Evolutionary conservation across 2,797 vertebrate species (phyloP).

Genomic region (Paratrypauchen microcephalus): DNA sequence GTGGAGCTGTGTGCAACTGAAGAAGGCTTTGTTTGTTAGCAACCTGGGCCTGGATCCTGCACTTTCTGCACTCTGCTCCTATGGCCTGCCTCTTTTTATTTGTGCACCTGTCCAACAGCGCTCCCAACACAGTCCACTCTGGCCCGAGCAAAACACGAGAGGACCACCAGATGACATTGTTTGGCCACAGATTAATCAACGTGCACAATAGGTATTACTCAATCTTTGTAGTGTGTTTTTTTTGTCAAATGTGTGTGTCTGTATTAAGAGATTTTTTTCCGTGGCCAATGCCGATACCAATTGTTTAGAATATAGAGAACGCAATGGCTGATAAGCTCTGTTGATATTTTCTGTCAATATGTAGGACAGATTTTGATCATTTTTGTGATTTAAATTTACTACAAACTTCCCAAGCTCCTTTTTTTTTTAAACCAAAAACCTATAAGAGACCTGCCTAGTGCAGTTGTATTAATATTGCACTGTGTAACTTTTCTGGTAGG

Average conservation of each 20-base stretch:
- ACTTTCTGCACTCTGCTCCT: slow-evolving; percentile 54
- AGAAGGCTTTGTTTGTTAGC: slow-evolving; percentile 24
- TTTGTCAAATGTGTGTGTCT: slow-evolving; percentile 37
- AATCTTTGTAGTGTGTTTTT: slow-evolving; percentile 23
- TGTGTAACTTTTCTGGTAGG: too few relatives aligned
- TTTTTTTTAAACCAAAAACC: too few relatives aligned
- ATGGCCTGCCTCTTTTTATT: slow-evolving; percentile 54
- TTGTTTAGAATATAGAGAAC: too few relatives aligned
- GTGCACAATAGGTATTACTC: background rate
- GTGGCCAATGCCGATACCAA: too few relatives aligned
- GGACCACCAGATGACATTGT: background rate
- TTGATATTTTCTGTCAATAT: too few relatives aligned
- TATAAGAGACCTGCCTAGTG: too few relatives aligned
- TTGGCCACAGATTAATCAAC: background rate
- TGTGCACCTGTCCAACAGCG: slow-evolving; percentile 44
- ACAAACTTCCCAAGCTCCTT: too few relatives aligned
- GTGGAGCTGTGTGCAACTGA: slow-evolving; percentile 19
- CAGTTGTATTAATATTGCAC: too few relatives aligned
- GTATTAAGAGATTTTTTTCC: background rate
- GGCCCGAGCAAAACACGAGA: slow-evolving; percentile 24
- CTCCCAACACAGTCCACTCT: slow-evolving; percentile 20
- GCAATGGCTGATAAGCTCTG: too few relatives aligned
- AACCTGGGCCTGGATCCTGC: slow-evolving; percentile 43
- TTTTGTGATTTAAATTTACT: too few relatives aligned
- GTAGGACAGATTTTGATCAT: too few relatives aligned